Conservation (phyloP, 2,113 vertebrate species). For the Narcine bancroftii region DNA sequence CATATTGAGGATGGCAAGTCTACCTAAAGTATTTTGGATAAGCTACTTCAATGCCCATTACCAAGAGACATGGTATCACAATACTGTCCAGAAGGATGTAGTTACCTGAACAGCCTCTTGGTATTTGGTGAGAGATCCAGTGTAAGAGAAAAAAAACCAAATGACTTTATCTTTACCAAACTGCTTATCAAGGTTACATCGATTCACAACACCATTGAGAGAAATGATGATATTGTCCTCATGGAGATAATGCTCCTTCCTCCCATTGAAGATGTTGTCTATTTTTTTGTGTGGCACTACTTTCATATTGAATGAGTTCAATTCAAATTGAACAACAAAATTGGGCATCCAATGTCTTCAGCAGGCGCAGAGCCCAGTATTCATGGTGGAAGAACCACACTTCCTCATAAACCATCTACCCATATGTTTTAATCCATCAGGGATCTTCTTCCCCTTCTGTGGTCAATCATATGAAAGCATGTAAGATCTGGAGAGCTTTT, state of each 20-base stretch:
- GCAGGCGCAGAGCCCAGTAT: neutral
- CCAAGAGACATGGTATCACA: neutral
- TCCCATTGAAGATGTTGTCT: no score
- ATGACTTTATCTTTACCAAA: neutral
- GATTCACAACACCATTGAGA: neutral
- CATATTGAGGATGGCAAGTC: neutral
- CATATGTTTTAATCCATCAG: no score
- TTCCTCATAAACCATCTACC: no score
- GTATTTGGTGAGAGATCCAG: neutral
- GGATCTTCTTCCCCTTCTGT: no score
- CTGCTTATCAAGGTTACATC: neutral
- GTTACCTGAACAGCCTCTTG: neutral
- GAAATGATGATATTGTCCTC: neutral
- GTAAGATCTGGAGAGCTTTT: no score
- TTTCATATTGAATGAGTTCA: neutral
- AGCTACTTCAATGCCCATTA: neutral
- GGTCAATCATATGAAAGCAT: no score
- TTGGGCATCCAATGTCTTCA: neutral
- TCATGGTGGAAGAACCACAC: no score
- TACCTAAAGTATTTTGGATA: neutral
- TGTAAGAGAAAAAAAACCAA: no score
- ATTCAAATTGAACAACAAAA: neutral
- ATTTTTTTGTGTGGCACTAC: neutral
- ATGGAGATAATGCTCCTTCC: neutral
- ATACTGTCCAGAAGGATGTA: neutral